A percentile compares a stretch with the other conserved stretches of the same genome.
phyloP scores from a whole-genome alignment of 1,140 invertebrate genomes.

The Gonioctena quinquepunctata region DNA sequence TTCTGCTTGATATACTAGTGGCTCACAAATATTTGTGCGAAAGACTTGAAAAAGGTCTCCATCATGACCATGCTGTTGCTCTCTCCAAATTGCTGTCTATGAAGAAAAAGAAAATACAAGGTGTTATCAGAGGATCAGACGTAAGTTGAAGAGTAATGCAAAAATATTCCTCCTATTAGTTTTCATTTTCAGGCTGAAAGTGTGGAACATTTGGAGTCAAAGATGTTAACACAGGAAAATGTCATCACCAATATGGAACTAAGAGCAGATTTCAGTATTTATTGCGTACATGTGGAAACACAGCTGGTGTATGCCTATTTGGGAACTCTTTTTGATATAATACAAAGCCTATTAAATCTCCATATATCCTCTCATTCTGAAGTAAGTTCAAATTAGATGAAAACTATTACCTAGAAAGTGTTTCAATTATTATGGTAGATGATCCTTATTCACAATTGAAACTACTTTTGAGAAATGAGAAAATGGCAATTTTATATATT shows the following conservation, averaged over 20 bases:
- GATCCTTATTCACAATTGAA: no score
- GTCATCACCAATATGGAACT: constrained; percentile 73
- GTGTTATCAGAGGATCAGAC: constrained; percentile 66
- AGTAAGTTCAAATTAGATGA: constrained; percentile 56
- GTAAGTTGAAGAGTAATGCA: no score
- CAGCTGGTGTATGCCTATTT: constrained; percentile 72
- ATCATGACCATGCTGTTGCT: constrained; percentile 70
- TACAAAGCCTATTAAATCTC: constrained; percentile 65
- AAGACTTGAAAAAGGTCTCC: constrained; percentile 70
- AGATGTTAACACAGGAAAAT: constrained; percentile 72
- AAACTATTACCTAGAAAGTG: neutral
- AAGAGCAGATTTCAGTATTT: constrained; percentile 70
- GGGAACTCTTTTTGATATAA: constrained; percentile 67
- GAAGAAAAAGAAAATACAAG: constrained; percentile 73
- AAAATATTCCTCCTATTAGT: neutral
- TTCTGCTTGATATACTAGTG: constrained; percentile 67
- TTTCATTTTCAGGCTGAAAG: constrained; percentile 61
- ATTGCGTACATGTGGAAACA: constrained; percentile 75
- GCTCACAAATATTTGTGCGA: constrained; percentile 72
- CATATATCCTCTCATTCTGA: constrained; percentile 67
- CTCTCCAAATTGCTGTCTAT: constrained; percentile 70
- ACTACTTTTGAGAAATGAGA: no score
- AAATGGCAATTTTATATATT: no score
- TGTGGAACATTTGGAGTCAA: constrained; percentile 70
- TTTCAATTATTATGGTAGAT: no score